Base-by-base conservation (phyloP, 2,888 invertebrate genomes). In the Achlya flavicornis region DNA sequence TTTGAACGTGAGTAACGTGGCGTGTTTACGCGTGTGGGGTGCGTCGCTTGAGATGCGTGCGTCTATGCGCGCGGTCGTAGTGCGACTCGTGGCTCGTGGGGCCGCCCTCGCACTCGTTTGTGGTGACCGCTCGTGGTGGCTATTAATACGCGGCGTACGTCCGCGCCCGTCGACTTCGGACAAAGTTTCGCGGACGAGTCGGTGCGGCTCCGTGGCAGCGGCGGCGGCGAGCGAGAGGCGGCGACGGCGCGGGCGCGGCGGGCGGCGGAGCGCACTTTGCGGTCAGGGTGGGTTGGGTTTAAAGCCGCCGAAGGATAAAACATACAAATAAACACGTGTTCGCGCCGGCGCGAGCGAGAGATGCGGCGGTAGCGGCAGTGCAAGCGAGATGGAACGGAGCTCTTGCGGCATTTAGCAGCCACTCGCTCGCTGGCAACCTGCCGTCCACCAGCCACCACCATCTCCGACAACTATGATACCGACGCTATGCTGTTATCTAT, bases 251-350 rank as follows among this genome's bases (percentile, higher is more conserved):
- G 91, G 94, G 94, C 91, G 94, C 94, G 94, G 94, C 89, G 92
- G 93, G 93, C 87, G 91, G 91, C 87, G 89, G 91, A 90, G 92
- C 92, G 94, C 91, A 93, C 94, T 95, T 95, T 95, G 95, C 94
- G 95, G 95, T 95, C 94, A 91, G 90, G 92, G 94, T 94, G 95
- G 95, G 95, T 94, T 93, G 95, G 95, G 95, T 95, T 93, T 95
- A 94, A 94, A 94, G 94, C 94, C 94, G 94, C 94, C 94, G 94
- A 95, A 95, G 95, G 95, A 95, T 91, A 94, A 92, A 95, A 94
- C 92, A 94, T 93, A 93, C 94, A 93, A 93, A 93, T 93, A 94
- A 94, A 95, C 94, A 94, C 93, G 94, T 94, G 94, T 94, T 95
- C 94, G 93, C 93, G 93, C 92, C 94, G 94, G 95, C 94, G 94